phyloP scores from a whole-genome alignment of 2,113 vertebrate species.

The Galemys pyrenaicus region DNA sequence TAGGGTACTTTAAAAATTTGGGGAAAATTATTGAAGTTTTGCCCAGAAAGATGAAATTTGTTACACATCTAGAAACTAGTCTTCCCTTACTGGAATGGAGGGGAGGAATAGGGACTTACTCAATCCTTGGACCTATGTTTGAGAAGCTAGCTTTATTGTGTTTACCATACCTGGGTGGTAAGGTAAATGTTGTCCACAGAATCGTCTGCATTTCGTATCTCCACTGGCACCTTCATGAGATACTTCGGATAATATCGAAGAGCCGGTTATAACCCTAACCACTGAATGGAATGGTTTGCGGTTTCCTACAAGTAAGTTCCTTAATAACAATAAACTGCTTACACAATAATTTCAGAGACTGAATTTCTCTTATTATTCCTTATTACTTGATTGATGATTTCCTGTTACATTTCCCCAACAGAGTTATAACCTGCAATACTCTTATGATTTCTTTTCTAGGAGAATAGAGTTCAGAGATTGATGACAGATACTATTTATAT shows the following conservation, averaged over 20 bases:
- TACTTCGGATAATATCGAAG: not conserved
- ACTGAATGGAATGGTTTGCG: not conserved
- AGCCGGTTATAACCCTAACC: not conserved
- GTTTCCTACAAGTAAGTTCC: not conserved
- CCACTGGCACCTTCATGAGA: not conserved
- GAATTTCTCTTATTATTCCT: not conserved
- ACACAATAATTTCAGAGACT: slow-evolving; percentile 1
- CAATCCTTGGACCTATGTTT: not conserved
- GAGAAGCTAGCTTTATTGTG: not conserved
- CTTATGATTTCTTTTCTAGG: not conserved
- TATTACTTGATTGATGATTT: slow-evolving; percentile 25
- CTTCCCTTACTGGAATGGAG: not conserved
- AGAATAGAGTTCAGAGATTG: not conserved
- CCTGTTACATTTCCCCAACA: not conserved
- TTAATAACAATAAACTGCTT: not conserved
- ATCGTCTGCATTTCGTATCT: not conserved
- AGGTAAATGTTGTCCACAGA: not conserved
- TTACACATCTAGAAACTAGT: not conserved
- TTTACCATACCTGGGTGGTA: not conserved
- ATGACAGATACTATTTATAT: not conserved
- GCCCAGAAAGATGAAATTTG: not conserved
- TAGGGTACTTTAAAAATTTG: not conserved
- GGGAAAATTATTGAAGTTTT: not conserved
- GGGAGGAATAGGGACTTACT: not conserved
- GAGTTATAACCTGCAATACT: not conserved